These are phyloP conservation scores for Drosophila asahinai DNA, from an alignment of 1,140 invertebrate genomes.

Conservation along the genomic window DNA sequence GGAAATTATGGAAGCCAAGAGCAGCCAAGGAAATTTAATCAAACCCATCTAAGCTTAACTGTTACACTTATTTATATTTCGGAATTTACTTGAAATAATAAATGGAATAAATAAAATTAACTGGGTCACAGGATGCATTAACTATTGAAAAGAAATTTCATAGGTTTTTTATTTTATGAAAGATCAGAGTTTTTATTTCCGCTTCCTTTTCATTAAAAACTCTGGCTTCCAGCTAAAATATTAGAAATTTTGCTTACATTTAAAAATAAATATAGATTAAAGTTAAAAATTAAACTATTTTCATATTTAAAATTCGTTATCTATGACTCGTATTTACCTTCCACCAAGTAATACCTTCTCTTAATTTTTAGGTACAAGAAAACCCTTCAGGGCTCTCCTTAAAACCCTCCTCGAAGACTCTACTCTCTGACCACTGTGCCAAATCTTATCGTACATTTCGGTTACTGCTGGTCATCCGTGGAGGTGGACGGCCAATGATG, in stretches of 20 bases:
- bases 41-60: neutral
- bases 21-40: neutral
- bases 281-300: no score
- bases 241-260: no score
- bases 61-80: neutral
- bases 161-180: no score
- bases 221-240: no score
- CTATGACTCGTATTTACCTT: no score
- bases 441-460: slow-evolving; percentile 59
- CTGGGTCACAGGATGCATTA: neutral
- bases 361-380: no score
- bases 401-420: no score
- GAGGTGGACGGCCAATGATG: slow-evolving; percentile 64
- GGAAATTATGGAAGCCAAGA: neutral
- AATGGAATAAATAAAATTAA: neutral
- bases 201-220: no score
- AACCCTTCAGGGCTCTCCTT: neutral
- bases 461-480: slow-evolving; percentile 56
- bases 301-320: neutral
- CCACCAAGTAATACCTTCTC: neutral
- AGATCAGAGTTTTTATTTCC: no score
- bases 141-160: neutral
- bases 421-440: slow-evolving; percentile 33
- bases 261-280: no score
- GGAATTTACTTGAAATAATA: neutral